Base-by-base conservation (phyloP, 2,113 vertebrate species). In the Hemicordylus capensis region DNA sequence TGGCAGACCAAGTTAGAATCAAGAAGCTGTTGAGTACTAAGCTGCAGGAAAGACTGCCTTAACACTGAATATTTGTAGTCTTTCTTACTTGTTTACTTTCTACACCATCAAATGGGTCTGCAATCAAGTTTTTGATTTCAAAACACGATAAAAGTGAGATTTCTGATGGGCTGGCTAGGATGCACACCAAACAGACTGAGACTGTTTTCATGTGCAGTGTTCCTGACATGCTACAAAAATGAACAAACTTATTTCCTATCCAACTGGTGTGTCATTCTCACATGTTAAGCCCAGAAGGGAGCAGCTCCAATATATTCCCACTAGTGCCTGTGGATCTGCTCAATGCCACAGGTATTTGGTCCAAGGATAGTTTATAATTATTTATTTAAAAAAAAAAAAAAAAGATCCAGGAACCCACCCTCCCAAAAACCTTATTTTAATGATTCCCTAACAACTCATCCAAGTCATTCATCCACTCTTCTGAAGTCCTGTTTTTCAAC, bases 381-480 rank as follows among this genome's bases (percentile, higher is more conserved):
- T n/a, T n/a, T n/a, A n/a, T 90, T 83, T 54, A 88, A 85, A 81
- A 90, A 87, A 61, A 88, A 86, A 81, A 90, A 87, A 92, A 92
- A 37, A 96, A 84, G 90, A 90, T 76, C 63, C 73, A 87, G 69
- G 12, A 80, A 26, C 88, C 80, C 59, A 0, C n/a, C n/a, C n/a
- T n/a, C n/a, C n/a, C n/a, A n/a, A n/a, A n/a, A 48, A 84, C 64
- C 84, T 82, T 31, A 15, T 87, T 95, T 78, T 92, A 98, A 94
- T 99, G 98, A 92, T 96, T 97, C 89, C 98, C 98, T 81, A 99
- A 94, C 85, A 99, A 96, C 79, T 99, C 98, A 3, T 99, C 98
- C 95, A 99, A 94, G 81, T 99, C 98, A 19, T 96, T 98, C 96
- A 99, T 99, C 98, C 98, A 99, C 91, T 99, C 98, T 95, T 99